Conservation (phyloP, 2,797 vertebrate species). For the Heliangelus exortis region DNA sequence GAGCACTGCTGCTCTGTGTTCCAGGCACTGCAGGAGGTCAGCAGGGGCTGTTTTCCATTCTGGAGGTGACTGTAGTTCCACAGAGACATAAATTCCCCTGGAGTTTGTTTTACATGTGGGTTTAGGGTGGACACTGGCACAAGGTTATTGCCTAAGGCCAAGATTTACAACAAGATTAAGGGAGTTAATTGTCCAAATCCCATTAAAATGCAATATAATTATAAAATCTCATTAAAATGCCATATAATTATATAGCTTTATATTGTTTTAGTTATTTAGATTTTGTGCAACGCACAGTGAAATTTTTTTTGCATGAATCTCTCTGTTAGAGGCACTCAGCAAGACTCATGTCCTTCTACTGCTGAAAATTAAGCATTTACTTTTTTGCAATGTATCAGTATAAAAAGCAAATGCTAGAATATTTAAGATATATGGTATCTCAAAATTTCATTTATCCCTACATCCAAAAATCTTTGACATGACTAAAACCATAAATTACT, state of each 20-base stretch:
- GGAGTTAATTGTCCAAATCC: slow-evolving; percentile 47
- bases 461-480: background rate
- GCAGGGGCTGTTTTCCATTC: background rate
- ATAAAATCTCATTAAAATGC: slow-evolving; percentile 34
- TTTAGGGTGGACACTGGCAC: background rate
- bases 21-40: background rate
- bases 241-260: slow-evolving; percentile 16
- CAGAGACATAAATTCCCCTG: background rate
- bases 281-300: background rate
- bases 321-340: background rate
- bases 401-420: background rate
- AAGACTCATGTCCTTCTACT: background rate
- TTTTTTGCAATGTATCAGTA: background rate
- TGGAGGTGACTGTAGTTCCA: background rate
- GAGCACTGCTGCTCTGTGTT: background rate
- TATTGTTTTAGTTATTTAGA: slow-evolving; percentile 48
- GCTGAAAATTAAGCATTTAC: background rate
- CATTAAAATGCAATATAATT: slow-evolving; percentile 61
- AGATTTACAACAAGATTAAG: slow-evolving; percentile 20
- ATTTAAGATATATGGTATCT: background rate
- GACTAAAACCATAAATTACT: background rate
- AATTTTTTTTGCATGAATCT: background rate
- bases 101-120: background rate
- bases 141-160: slow-evolving; percentile 32
- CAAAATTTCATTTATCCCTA: background rate